Evolutionary conservation across 1,140 invertebrate genomes (phyloP), one percentile per base, ranked within the genome.

Genomic region (Sitobion miscanthi): DNA sequence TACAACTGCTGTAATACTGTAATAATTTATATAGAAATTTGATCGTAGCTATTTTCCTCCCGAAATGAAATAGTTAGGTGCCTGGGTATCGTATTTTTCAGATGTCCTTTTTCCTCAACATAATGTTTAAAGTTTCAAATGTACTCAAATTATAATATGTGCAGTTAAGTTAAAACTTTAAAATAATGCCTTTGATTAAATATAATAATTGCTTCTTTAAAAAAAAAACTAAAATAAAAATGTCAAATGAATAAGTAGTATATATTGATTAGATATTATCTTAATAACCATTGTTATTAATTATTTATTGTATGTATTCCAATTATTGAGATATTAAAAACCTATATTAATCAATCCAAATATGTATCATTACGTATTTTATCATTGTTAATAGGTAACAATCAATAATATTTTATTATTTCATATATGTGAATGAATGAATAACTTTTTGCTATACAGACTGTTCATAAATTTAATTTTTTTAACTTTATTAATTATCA

Each of bases 11-110:
- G 62, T 77, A 77, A 77, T 77, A 77, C 14, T 77, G 0, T 17
- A 77, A 77, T 77, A 77, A 77, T 77, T 77, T 14, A 77, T 77
- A n/a, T n/a, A 77, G 62, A 77, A 77, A 77, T 30, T 77, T n/a
- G 62, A 77, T 77, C 62, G 23, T 77, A 77, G 62, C 14, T 77
- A 77, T n/a, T 77, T 77, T 77, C 30, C 14, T 77, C 3, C n/a
- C 5, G 14, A 77, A 77, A 77, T 3, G 14, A 77, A 1, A 77
- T 77, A 77, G 14, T 77, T n/a, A n/a, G 30, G 30, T 69, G 9
- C 57, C 25, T 9, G 0, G 30, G 30, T 62, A 30, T 30, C 14
- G 30, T n/a, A 77, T n/a, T 77, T 77, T n/a, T 77, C 62, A 17
- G 21, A 35, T n/a, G n/a, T n/a, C 4, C 3, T n/a, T 77, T 77